These are phyloP conservation scores for Ceratoteleas bidentatus DNA, from an alignment of 1,140 invertebrate species.

Conservation along the genomic window DNA sequence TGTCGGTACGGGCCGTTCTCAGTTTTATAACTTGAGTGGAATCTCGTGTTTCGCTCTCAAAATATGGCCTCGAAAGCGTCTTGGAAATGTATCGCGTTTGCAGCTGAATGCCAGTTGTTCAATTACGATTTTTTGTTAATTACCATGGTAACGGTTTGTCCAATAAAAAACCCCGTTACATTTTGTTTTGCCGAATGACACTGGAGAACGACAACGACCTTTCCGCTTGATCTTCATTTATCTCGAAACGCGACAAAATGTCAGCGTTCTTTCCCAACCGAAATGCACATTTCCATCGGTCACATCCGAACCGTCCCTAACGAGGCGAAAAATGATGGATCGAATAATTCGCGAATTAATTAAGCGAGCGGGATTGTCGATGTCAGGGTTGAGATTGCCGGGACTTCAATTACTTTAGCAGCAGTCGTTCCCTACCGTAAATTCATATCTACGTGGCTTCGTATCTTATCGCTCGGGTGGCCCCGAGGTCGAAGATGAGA, in stretches of 20 bases:
- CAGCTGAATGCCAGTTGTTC: too few relatives aligned
- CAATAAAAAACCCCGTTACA: too few relatives aligned
- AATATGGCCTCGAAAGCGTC: neutral
- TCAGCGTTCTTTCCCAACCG: too few relatives aligned
- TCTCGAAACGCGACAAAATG: too few relatives aligned
- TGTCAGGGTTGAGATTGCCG: constrained; percentile 56
- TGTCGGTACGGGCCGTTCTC: constrained; percentile 2
- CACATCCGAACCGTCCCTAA: constrained; percentile 10
- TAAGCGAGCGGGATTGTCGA: constrained; percentile 49
- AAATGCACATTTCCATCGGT: too few relatives aligned
- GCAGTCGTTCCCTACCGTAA: constrained; percentile 58
- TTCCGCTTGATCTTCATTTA: too few relatives aligned
- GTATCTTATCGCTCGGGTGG: constrained; percentile 67
- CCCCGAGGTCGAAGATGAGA: constrained; percentile 61
- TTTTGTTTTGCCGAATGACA: too few relatives aligned
- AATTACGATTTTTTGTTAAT: too few relatives aligned
- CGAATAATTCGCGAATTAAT: constrained; percentile 58
- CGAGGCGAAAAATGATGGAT: constrained; percentile 54
- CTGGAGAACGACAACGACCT: too few relatives aligned
- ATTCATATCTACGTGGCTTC: constrained; percentile 57
- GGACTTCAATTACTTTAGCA: constrained; percentile 64
- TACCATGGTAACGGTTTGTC: too few relatives aligned
- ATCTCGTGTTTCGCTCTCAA: neutral
- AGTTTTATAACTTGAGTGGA: constrained; percentile 15
- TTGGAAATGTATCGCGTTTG: too few relatives aligned